These are phyloP conservation scores for Eledone cirrhosa DNA, from an alignment of 2,888 invertebrate species.

Conservation along the genomic window DNA sequence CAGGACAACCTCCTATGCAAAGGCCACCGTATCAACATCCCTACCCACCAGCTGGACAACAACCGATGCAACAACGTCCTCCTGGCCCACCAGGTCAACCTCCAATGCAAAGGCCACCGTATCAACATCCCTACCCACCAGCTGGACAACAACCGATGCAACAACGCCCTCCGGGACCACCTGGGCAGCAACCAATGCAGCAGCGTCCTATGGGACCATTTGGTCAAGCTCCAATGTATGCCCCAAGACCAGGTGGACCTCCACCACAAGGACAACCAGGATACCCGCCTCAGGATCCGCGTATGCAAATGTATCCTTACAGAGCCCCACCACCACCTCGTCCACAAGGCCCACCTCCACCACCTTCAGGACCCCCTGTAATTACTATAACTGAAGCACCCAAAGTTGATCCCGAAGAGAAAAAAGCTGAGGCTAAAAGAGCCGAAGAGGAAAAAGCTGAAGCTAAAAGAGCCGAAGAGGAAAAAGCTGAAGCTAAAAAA, in stretches of 20 bases:
- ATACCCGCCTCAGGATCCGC: background rate
- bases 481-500: background rate
- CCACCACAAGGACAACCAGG: background rate
- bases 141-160: background rate
- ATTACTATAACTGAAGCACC: slow-evolving; percentile 7
- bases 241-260: background rate
- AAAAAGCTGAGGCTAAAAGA: background rate
- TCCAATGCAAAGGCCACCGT: background rate
- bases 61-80: background rate
- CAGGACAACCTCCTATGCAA: background rate
- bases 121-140: background rate
- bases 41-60: background rate
- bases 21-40: background rate
- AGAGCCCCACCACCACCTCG: background rate
- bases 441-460: background rate
- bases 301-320: background rate
- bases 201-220: background rate
- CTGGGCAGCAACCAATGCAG: background rate
- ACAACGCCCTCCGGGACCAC: background rate
- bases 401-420: background rate
- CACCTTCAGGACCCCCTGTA: slow-evolving; percentile 9
- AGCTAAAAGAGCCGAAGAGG: background rate
- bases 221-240: background rate
- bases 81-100: background rate
- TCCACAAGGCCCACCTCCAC: background rate